These are phyloP conservation scores for Porites cylindrica DNA, from an alignment of 92 coral and sea anemone genomes.

Conservation along the genomic window DNA sequence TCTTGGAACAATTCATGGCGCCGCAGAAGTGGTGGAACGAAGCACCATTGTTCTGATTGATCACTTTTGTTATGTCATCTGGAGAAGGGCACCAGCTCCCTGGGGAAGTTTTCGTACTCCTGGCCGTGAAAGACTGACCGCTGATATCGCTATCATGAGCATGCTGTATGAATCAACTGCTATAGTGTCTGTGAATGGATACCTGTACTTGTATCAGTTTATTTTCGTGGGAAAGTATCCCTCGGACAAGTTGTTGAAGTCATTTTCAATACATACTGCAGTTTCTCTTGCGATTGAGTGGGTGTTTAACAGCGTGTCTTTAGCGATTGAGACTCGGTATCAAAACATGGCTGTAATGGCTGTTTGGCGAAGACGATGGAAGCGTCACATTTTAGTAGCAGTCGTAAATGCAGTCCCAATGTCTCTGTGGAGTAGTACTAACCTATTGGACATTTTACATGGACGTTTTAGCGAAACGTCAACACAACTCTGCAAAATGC, in stretches of 20 bases:
- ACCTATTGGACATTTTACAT: background rate
- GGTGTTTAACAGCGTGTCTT: too few relatives aligned
- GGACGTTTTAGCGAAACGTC: background rate
- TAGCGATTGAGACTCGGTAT: too few relatives aligned
- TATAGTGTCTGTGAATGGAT: conserved; percentile 6
- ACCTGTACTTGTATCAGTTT: conserved; percentile 5
- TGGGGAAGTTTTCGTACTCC: conserved; percentile 58
- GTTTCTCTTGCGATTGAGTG: too few relatives aligned
- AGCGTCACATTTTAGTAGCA: too few relatives aligned
- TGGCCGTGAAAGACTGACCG: conserved; percentile 49
- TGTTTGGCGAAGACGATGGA: too few relatives aligned
- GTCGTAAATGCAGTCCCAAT: background rate
- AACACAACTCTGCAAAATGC: background rate
- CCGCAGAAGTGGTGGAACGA: too few relatives aligned
- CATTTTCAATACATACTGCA: conserved; percentile 6
- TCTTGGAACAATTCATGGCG: too few relatives aligned
- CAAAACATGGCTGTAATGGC: too few relatives aligned
- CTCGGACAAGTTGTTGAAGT: conserved; percentile 50
- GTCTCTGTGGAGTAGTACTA: background rate
- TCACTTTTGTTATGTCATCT: background rate
- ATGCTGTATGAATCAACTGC: conserved; percentile 31
- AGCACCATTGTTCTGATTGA: too few relatives aligned
- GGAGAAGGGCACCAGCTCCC: conserved; percentile 27
- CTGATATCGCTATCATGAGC: conserved; percentile 55
- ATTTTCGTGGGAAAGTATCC: background rate